Evolutionary conservation across 2,888 invertebrate species (phyloP), one percentile per base, ranked within the genome.

Genomic region (Idaea biselata): DNA sequence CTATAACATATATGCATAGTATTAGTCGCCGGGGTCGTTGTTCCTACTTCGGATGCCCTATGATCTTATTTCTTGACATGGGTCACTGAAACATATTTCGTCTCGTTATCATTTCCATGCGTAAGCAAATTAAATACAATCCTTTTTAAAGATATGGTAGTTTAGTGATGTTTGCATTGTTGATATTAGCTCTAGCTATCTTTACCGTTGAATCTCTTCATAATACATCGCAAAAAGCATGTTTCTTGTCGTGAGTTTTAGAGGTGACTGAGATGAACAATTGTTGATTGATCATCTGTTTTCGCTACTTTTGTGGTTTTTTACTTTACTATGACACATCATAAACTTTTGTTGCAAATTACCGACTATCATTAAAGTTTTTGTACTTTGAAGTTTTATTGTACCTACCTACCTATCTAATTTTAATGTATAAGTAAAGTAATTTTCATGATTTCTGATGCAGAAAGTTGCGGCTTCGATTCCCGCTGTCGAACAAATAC

Each of bases 271-370:
- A 68, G 62, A 63, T n/a, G 60, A 73, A 78, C 76, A 76, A 78
- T 72, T 71, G 73, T 69, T 77, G 73, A 79, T 79, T 74, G 73
- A 78, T 70, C 70, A 61, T 72, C 64, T 59, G 69, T 58, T 72
- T 73, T 61, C 72, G 70, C 67, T 68, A 68, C 70, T 73, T 73
- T 74, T 72, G 69, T 73, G 56, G 63, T 62, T 55, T 65, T 63
- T 67, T 61, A 70, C 69, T 69, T 63, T 56, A 57, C 14, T 60
- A 25, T n/a, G 58, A 57, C 44, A 61, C 33, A 53, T 61, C 60
- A 63, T 31, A 58, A 56, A 59, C 18, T 65, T 63, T 61, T 63
- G 58, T 33, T 55, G 59, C 54, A 60, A 65, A 58, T 17, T 58
- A 62, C 44, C 18, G 18, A 60, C 59, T 57, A 8, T 58, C 58